Base-by-base conservation (phyloP, 2,113 vertebrate species). In the Menidia beryllina region DNA sequence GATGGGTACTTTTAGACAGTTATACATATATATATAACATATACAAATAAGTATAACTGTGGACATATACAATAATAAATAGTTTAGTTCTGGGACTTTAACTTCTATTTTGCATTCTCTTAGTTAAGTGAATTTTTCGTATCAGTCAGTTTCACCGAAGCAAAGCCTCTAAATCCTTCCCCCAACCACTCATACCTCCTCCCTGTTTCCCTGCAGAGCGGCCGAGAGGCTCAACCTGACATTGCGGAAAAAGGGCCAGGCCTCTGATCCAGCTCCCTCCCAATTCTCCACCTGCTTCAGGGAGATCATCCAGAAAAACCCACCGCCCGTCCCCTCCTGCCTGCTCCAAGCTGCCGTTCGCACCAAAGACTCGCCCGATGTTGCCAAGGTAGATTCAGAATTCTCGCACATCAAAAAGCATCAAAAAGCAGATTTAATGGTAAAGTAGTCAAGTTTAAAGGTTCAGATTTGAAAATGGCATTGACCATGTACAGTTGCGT, bases 161-260 rank as follows among this genome's bases (percentile, higher is more conserved):
- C 20, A 36, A 7, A 25, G 23, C 56, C 23, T 10, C 56, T 15
- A 25, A 45, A 45, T 45, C 6, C 41, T 45, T 45, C 56, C 21
- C 7, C 2, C 10, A n/a, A 13, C 36, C n/a, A 8, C 36, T 53
- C 24, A 52, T 9, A 3, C 55, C 26, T 4, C 52, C 59, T 63
- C 43, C 38, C 24, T 50, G n/a, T 51, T 15, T 78, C 30, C 63
- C 69, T 49, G 57, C 86, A 98, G 96, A 93, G 96, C 96, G 2
- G 96, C 96, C 41, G 96, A 98, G 92, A 98, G 97, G 88, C 86
- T 98, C 88, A 97, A 95, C 62, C 91, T 98, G 67, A 96, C 95
- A 15, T 92, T 94, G 58, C 96, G 96, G 89, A 97, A 95, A 92
- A 98, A 96, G 88, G 95, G 95, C 49, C 95, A 95, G 38, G 93